These are phyloP conservation scores for Colius striatus DNA, from an alignment of 2,113 vertebrate genomes.

Conservation along the genomic window DNA sequence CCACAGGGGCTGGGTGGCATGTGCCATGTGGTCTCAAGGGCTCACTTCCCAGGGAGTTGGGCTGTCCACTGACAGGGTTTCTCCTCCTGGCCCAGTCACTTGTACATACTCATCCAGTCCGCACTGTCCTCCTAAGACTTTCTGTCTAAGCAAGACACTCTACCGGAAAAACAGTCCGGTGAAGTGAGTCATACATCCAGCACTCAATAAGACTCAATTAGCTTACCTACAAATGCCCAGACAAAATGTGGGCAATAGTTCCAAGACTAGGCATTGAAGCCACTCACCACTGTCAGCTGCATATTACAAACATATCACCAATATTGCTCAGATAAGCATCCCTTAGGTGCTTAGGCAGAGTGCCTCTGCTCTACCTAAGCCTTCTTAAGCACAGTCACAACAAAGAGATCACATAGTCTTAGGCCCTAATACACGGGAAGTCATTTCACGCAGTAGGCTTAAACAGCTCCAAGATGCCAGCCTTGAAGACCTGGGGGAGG, in stretches of 20 bases:
- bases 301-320: neutral
- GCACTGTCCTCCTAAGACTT: neutral
- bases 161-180: neutral
- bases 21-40: neutral
- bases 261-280: neutral
- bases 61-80: neutral
- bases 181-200: neutral
- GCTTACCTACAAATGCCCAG: neutral
- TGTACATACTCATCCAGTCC: neutral
- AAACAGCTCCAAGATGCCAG: neutral
- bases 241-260: neutral
- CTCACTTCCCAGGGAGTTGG: fast-evolving
- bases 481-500: neutral
- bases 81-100: neutral
- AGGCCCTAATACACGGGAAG: neutral
- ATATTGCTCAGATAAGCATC: neutral
- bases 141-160: neutral
- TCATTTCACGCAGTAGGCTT: neutral
- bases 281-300: neutral
- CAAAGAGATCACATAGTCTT: fast-evolving
- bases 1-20: neutral
- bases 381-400: neutral
- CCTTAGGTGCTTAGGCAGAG: neutral
- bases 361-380: neutral
- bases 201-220: neutral